These are phyloP conservation scores for Oostethus manadensis DNA, from an alignment of 2,113 vertebrate species.

Conservation along the genomic window DNA sequence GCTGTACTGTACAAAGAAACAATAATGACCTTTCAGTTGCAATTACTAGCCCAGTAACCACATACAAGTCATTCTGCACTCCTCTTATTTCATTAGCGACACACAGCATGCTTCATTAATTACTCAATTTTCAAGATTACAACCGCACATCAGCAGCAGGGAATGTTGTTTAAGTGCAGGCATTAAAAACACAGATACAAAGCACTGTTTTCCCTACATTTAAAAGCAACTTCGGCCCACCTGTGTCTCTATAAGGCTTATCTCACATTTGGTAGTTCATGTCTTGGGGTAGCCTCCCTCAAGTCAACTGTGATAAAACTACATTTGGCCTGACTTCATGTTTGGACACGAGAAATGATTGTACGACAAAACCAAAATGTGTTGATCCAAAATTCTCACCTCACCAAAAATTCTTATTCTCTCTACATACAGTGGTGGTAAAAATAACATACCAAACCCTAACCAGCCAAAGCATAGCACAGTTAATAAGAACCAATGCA, in stretches of 20 bases:
- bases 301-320: conserved; percentile 16
- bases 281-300: conserved; percentile 22
- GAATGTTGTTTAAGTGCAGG: conserved; percentile 16
- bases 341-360: conserved; percentile 8
- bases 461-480: too few species aligned
- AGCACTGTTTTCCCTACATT: conserved; percentile 10
- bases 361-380: background rate
- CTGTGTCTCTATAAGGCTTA: conserved; percentile 35
- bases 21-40: too few species aligned
- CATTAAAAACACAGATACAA: conserved; percentile 16
- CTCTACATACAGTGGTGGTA: too few species aligned
- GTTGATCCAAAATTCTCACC: background rate
- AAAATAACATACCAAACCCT: too few species aligned
- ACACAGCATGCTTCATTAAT: conserved; percentile 31
- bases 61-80: background rate
- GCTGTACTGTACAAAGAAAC: too few species aligned
- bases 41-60: background rate
- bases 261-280: conserved; percentile 24
- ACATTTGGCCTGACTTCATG: conserved; percentile 8
- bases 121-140: conserved; percentile 22
- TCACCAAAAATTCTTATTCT: too few species aligned
- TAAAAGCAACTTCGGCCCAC: conserved; percentile 17
- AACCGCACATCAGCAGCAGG: conserved; percentile 11
- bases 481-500: too few species aligned
- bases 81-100: conserved; percentile 24